A percentile compares a stretch with the other conserved stretches of the same genome.
These are phyloP conservation scores for Papilio demoleus DNA, from an alignment of 2,888 invertebrate species.

Conservation along the genomic window DNA sequence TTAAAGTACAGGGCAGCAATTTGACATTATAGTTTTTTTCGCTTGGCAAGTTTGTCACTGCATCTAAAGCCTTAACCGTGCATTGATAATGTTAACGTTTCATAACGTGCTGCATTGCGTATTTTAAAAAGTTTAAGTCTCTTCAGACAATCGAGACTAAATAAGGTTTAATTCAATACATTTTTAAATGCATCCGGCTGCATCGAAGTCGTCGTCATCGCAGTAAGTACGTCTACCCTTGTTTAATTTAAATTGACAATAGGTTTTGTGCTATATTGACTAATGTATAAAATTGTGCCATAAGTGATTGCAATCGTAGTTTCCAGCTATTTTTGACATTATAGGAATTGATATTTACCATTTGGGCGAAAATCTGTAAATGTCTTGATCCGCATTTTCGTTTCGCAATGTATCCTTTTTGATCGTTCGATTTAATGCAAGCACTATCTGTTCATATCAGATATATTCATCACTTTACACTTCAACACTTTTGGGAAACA, in stretches of 20 bases:
- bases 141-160: conserved; percentile 22
- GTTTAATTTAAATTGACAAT: conserved; percentile 29
- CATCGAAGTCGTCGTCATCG: conserved; percentile 26
- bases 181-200: conserved; percentile 36
- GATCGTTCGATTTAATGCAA: conserved; percentile 68
- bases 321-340: neutral
- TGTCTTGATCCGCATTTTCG: conserved; percentile 82
- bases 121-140: conserved; percentile 11
- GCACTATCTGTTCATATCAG: conserved; percentile 64
- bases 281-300: neutral
- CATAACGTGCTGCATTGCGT: conserved; percentile 37
- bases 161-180: conserved; percentile 30
- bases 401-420: conserved; percentile 82
- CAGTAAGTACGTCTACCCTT: conserved; percentile 39
- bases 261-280: conserved; percentile 12
- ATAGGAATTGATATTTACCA: conserved; percentile 66
- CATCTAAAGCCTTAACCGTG: conserved; percentile 23
- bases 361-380: conserved; percentile 79
- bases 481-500: conserved; percentile 67
- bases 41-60: conserved; percentile 20
- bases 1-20: neutral
- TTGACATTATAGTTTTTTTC: conserved; percentile 27
- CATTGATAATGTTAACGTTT: conserved; percentile 31
- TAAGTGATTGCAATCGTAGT: neutral
- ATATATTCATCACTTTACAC: conserved; percentile 78